Evolutionary conservation across 2,113 vertebrate species (phyloP).

Genomic region (Apodemus speciosus): DNA sequence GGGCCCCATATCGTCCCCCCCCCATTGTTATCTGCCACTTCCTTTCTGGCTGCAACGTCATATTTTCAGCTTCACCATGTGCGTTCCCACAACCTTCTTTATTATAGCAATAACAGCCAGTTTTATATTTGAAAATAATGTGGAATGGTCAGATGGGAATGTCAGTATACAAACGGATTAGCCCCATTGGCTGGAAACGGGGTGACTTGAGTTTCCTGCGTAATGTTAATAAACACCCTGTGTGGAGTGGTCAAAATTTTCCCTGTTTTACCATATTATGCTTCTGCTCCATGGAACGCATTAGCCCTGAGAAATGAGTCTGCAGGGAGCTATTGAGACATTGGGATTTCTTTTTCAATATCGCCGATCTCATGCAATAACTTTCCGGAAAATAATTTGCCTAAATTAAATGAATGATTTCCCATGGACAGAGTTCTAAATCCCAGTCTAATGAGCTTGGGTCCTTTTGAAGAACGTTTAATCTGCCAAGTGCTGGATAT

Average conservation of each 20-base stretch:
- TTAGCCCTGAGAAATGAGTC: neutral
- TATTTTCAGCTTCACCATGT: neutral
- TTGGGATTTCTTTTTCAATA: conserved; percentile 56
- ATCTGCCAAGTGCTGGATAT: conserved; percentile 18
- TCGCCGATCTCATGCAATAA: conserved; percentile 1
- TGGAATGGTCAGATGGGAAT: neutral
- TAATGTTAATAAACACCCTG: conserved; percentile 51
- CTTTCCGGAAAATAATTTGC: conserved; percentile 32
- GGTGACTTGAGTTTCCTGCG: conserved; percentile 61
- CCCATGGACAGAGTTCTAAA: conserved; percentile 32
- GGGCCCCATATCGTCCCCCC: neutral
- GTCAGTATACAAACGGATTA: conserved; percentile 6
- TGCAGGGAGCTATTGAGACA: conserved; percentile 10
- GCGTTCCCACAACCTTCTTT: conserved; percentile 45
- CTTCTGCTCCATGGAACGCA: neutral
- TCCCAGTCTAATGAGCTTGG: conserved; percentile 23
- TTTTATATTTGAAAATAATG: conserved; percentile 47
- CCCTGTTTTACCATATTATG: conserved; percentile 9
- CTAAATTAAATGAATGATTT: conserved; percentile 46
- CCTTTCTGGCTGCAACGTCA: neutral
- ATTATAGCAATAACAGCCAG: conserved; percentile 23
- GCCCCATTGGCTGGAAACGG: conserved; percentile 29
- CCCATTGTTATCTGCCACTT: neutral
- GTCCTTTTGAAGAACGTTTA: conserved; percentile 42
- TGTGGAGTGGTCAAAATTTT: neutral